Base-by-base conservation (phyloP, 2,113 vertebrate species). In the Willisornis vidua region DNA sequence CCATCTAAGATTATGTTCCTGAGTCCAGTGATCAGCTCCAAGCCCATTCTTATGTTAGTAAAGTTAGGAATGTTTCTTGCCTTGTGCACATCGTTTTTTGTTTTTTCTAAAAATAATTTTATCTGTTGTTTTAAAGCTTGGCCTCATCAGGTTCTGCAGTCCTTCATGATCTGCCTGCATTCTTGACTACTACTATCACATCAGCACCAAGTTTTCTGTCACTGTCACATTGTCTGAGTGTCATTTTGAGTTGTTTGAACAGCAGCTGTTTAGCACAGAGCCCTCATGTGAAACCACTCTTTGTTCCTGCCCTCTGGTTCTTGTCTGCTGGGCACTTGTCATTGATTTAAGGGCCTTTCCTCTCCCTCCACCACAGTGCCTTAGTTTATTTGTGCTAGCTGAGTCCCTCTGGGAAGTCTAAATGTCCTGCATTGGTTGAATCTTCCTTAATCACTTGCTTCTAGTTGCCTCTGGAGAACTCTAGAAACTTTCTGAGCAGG, bases 271-370 rank as follows among this genome's bases (percentile, higher is more conserved):
- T 52, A 95, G 73, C 48, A 67, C 65, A 68, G 85, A 87, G 71
- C 49, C 57, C 67, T 86, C 41, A 20, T 16, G 9, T 85, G 87
- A 85, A 87, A 55, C 54, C 29, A 22, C 45, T 12, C 0, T 83
- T 88, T 86, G 28, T 94, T 90, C 59, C 48, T 77, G 11, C 71
- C 62, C 62, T 87, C 74, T 93, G 87, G 49, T 93, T 96, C 81
- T 78, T 77, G 45, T 89, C 87, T 95, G 49, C 78, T 78, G 20
- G 70, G 54, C 45, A 31, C 77, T 85, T 93, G 78, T 61, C n/a
- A 61, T 9, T 65, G 74, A 61, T 87, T 58, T 66, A 72, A 72
- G 58, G 28, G 26, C 62, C 26, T 89, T 85, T 31, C 23, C 11
- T 83, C 28, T 85, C 49, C 18, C 31, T 61, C 52, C 17, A 19